Base-by-base conservation (phyloP, 2,888 invertebrate genomes). In the Mimumesa dahlbomi region DNA sequence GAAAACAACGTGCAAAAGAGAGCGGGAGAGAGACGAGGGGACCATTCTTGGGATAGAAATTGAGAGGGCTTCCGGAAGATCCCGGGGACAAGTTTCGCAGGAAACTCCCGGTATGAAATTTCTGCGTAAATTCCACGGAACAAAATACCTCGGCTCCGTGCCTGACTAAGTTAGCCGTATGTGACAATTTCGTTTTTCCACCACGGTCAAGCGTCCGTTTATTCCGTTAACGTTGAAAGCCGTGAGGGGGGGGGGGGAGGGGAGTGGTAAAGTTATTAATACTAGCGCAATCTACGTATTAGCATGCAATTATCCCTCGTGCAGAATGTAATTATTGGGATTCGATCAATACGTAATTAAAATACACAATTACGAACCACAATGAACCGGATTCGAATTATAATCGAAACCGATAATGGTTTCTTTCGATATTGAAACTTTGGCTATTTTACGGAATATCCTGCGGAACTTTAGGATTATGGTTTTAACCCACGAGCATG, bases 21-120 rank as follows among this genome's bases (percentile, higher is more conserved):
- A 50, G 14, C 6, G 5, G 42, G 16, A n/a, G 54, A 36, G 19
- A 36, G 38, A 29, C n/a, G 19, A 18, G 18, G 45, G 25, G 42
- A 13, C 5, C 16, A 59, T 59, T 50, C 31, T 40, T 67, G 53
- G 63, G 63, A 63, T 65, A 66, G 81, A 80, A 83, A 83, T 81
- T 82, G 81, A 83, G 77, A 79, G 63, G 57, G 56, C 52, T 38
- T 54, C 76, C 58, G 63, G 74, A 81, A 79, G 82, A 79, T 75
- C 71, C 77, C 16, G 48, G 61, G 69, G 63, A 74, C 79, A 75
- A 82, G 80, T 74, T 77, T 56, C 16, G 22, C 11, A 14, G 61
- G 43, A 42, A 53, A 54, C 38, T 42, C 21, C 34, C 21, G 13
- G 42, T 49, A 21, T 46, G 64, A 69, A 73, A 76, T 77, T 76